phyloP scores from a whole-genome alignment of 2,113 vertebrate species.

The Suncus etruscus region DNA sequence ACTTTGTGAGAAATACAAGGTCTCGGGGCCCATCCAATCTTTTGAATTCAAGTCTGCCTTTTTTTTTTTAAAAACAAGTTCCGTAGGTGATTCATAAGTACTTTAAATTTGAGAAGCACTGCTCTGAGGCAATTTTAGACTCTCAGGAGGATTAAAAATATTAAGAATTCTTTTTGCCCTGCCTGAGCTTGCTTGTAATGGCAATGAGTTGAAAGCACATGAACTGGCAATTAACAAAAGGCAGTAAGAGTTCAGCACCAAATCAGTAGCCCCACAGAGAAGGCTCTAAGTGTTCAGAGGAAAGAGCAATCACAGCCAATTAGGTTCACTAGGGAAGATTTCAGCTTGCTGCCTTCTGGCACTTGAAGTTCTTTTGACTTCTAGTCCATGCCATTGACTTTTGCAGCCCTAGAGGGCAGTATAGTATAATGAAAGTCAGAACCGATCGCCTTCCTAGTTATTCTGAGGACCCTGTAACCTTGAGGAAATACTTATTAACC shows the following conservation, averaged over 20 bases:
- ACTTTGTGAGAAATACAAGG: not conserved
- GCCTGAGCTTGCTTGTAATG: conserved; percentile 49
- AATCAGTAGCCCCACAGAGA: conserved; percentile 4
- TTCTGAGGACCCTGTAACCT: not conserved
- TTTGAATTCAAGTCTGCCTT: conserved; percentile 18
- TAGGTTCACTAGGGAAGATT: not conserved
- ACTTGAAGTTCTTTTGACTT: not conserved
- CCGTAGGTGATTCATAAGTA: conserved; percentile 4
- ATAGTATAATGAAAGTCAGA: conserved; percentile 50
- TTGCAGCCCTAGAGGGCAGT: conserved; percentile 57
- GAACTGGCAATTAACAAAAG: conserved; percentile 62
- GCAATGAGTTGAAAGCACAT: conserved; percentile 44
- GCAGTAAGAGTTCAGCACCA: not conserved
- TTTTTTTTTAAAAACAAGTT: not conserved
- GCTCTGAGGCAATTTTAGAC: conserved; percentile 25
- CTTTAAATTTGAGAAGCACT: not conserved
- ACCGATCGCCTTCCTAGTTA: fast-evolving
- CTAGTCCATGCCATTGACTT: not conserved
- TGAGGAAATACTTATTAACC: not conserved
- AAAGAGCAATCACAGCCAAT: conserved; percentile 32
- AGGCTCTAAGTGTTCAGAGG: not conserved
- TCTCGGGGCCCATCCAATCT: not conserved
- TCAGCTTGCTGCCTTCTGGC: not conserved
- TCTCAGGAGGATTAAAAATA: conserved; percentile 52
- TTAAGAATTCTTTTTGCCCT: not conserved